Evolutionary conservation across 2,888 invertebrate genomes (phyloP), one percentile per base, ranked within the genome.

Genomic region (Periphyllus acericola): DNA sequence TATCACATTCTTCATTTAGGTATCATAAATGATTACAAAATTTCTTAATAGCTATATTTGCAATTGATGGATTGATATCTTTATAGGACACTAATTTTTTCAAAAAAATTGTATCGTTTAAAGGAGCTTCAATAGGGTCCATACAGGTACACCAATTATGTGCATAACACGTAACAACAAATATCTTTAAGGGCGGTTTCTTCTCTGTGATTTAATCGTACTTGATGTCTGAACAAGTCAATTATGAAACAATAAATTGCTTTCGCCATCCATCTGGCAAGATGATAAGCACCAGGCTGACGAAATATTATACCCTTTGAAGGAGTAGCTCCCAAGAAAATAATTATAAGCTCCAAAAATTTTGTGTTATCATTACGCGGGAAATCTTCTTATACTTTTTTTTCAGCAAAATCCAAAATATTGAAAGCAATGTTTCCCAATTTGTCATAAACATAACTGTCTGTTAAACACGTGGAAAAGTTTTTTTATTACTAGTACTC

Each of bases 21-120:
- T 90, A 89, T 86, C 90, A 89, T 55, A 90, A 83, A 88, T 90
- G 89, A 25, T 88, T 82, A 34, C 55, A 60, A 75, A 89, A 83
- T 78, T 89, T 89, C 46, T 72, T 88, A 60, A 87, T 46, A 36
- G 80, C 88, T 21, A 34, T 40, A 52, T 84, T 34, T 76, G 88
- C 21, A 40, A 89, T 79, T 40, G 36, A 29, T 80, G 55, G 25
- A 34, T 89, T 87, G 29, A 83, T 88, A 75, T 68, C 76, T n/a
- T n/a, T n/a, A n/a, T n/a, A n/a, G n/a, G n/a, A n/a, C n/a, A n/a
- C n/a, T n/a, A n/a, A n/a, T n/a, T 87, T 55, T 78, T 85, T 79
- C 21, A 89, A 71, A 32, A 89, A 74, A n/a, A n/a, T n/a, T n/a
- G n/a, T n/a, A n/a, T n/a, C n/a, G 40, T 89, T 80, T 34, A 80